phyloP scores from a whole-genome alignment of 2,113 vertebrate genomes.

The Bubalus kerabau region DNA sequence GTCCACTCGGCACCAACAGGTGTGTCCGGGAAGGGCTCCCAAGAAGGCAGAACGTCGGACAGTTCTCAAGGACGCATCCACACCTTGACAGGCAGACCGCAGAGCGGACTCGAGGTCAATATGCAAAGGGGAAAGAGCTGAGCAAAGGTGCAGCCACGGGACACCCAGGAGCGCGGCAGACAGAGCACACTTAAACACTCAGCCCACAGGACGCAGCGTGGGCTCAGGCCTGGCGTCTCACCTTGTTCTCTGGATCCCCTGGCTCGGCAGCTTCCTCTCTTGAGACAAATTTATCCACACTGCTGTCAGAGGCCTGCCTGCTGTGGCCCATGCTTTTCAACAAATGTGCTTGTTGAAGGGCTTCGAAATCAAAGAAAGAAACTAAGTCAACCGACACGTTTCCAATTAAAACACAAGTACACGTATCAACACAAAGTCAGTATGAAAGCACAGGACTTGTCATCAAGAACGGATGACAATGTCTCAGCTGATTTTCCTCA shows the following conservation, averaged over 20 bases:
- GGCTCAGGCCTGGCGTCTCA: slow-evolving; percentile 28
- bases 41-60: neutral
- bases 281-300: slow-evolving; percentile 86
- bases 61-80: neutral
- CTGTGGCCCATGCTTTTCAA: slow-evolving; percentile 87
- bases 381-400: neutral
- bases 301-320: slow-evolving; percentile 92
- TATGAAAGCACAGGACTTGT: neutral
- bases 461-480: neutral
- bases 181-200: accelerated
- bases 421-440: neutral
- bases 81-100: neutral
- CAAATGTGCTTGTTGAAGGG: slow-evolving; percentile 89
- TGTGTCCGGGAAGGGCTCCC: neutral
- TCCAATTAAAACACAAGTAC: neutral
- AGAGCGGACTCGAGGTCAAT: neutral
- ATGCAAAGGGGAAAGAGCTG: neutral
- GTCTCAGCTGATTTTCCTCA: neutral
- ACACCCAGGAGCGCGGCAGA: accelerated
- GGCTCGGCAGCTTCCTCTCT: slow-evolving; percentile 88
- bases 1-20: neutral
- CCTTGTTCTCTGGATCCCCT: slow-evolving; percentile 89
- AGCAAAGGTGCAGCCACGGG: neutral
- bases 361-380: slow-evolving; percentile 69
- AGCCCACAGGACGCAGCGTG: accelerated